phyloP scores from a whole-genome alignment of 2,888 invertebrate genomes.

The Villa cingulata region DNA sequence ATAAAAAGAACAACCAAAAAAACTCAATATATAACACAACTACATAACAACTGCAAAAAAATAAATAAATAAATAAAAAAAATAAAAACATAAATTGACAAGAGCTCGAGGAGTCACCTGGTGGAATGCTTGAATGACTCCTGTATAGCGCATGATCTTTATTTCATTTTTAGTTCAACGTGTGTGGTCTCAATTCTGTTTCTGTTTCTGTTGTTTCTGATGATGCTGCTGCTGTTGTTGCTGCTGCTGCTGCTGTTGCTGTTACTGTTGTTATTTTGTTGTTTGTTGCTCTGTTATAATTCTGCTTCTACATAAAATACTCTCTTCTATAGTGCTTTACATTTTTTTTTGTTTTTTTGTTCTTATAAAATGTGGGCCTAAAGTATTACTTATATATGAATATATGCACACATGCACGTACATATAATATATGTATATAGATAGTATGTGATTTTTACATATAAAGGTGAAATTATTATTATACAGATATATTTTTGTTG shows the following conservation, averaged over 20 bases:
- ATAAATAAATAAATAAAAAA: neutral
- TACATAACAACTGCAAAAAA: too few relatives aligned
- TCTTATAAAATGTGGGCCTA: too few relatives aligned
- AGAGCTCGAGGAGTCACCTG: slow-evolving; percentile 7
- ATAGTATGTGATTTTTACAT: too few relatives aligned
- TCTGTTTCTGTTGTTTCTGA: neutral
- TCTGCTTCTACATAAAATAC: too few relatives aligned
- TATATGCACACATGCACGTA: too few relatives aligned
- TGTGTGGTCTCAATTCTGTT: slow-evolving; percentile 11
- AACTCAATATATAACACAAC: neutral
- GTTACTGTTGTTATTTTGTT: neutral
- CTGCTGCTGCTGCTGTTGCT: neutral
- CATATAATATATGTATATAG: too few relatives aligned
- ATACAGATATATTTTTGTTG: neutral
- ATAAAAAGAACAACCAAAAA: neutral
- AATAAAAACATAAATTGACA: neutral
- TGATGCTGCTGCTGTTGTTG: neutral
- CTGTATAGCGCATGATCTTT: slow-evolving; percentile 8
- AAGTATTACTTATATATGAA: neutral
- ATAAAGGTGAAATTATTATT: too few relatives aligned
- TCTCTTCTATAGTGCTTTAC: too few relatives aligned
- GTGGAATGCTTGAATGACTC: slow-evolving; percentile 3
- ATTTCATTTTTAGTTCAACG: slow-evolving; percentile 6
- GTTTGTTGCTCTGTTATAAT: too few relatives aligned
- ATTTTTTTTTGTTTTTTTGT: too few relatives aligned